phyloP scores from a whole-genome alignment of 1,140 invertebrate genomes.

The Zaprionus ghesquierei region DNA sequence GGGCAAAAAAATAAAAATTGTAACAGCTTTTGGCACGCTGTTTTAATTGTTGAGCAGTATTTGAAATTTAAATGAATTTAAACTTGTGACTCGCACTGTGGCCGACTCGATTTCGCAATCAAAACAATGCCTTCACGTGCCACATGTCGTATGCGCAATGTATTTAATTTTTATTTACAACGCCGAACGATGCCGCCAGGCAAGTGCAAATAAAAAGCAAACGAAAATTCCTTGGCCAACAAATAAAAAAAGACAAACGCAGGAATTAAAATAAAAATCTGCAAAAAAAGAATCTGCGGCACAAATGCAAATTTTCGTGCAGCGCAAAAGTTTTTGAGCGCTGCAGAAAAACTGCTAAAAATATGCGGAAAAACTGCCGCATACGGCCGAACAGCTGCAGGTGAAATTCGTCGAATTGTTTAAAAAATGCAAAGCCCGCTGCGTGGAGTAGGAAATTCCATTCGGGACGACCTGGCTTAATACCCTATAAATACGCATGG shows the following conservation, averaged over 20 bases:
- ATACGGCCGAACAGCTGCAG: conserved; percentile 63
- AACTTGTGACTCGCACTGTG: conserved; percentile 5
- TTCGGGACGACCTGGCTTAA: neutral
- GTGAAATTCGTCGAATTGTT: conserved; percentile 58
- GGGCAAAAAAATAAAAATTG: conserved; percentile 59
- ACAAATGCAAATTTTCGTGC: conserved; percentile 2
- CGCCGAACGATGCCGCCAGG: conserved; percentile 25
- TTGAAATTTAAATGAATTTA: conserved; percentile 65
- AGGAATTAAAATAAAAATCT: neutral
- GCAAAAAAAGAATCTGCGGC: neutral
- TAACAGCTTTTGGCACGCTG: conserved; percentile 66
- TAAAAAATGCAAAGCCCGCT: conserved; percentile 35
- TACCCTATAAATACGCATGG: neutral
- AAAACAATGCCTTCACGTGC: conserved; percentile 43
- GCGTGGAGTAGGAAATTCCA: neutral
- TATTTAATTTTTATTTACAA: conserved; percentile 65
- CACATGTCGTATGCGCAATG: conserved; percentile 38
- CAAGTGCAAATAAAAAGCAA: conserved; percentile 7
- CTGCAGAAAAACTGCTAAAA: conserved; percentile 13
- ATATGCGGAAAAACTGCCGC: conserved; percentile 39
- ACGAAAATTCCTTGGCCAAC: neutral
- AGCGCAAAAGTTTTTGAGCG: conserved; percentile 8
- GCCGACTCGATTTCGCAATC: conserved; percentile 34
- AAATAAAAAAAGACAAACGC: conserved; percentile 1
- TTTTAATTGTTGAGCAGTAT: conserved; percentile 62